Conservation (phyloP, 1,140 invertebrate genomes). For the Calephelis virginiensis region DNA sequence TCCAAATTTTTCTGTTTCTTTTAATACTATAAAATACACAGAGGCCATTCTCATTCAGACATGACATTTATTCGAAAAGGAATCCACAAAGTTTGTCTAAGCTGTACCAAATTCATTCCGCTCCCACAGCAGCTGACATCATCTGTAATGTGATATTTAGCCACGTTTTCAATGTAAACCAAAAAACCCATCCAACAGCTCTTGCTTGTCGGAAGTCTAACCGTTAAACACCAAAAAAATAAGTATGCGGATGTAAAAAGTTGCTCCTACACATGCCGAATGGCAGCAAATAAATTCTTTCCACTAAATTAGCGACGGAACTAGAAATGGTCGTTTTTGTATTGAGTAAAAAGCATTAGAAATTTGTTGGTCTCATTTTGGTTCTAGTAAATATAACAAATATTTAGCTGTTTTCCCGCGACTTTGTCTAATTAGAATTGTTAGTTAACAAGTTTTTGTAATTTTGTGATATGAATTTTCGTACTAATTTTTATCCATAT, state of each 20-base stretch:
- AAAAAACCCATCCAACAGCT: conserved; percentile 9
- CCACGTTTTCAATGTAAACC: background rate
- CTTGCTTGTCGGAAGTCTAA: conserved; percentile 7
- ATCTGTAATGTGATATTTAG: conserved; percentile 5
- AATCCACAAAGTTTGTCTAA: background rate
- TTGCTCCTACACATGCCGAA: conserved; percentile 13
- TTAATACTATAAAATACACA: no score
- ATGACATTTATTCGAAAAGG: background rate
- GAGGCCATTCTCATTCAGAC: no score
- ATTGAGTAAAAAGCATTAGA: conserved; percentile 15
- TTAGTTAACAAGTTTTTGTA: no score
- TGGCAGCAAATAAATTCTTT: conserved; percentile 12
- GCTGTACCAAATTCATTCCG: background rate
- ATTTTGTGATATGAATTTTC: no score
- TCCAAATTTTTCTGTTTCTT: no score
- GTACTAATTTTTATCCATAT: no score
- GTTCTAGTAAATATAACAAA: background rate
- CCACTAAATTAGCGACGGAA: conserved; percentile 9
- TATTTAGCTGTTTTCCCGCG: no score
- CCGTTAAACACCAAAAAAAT: conserved; percentile 16
- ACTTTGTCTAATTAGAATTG: no score
- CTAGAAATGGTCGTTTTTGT: conserved; percentile 9
- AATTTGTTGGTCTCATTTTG: conserved; percentile 11
- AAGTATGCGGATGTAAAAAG: conserved; percentile 14
- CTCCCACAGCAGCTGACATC: conserved; percentile 1